phyloP scores from a whole-genome alignment of 1,140 invertebrate genomes.

The Euwallacea fornicatus region DNA sequence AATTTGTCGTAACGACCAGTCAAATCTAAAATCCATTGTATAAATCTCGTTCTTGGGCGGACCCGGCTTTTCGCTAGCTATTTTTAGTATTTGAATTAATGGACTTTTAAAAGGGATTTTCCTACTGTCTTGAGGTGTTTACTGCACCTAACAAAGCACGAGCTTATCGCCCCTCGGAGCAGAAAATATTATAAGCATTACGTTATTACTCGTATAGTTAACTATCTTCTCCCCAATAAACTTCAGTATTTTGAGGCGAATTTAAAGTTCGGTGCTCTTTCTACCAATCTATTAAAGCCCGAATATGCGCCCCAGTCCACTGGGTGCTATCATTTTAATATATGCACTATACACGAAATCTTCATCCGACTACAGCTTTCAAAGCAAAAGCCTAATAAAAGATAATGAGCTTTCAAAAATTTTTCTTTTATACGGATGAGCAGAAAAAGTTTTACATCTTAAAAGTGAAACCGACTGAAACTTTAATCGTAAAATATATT shows the following conservation, averaged over 20 bases:
- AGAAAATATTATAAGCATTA: neutral
- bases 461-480: neutral
- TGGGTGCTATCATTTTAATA: neutral
- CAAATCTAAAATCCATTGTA: constrained; percentile 4
- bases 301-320: no score
- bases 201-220: no score
- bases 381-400: constrained; percentile 1
- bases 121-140: neutral
- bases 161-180: neutral
- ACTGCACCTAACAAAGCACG: neutral
- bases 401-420: constrained; percentile 1
- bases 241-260: no score
- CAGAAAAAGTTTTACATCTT: neutral
- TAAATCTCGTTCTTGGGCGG: neutral
- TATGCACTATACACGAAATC: neutral
- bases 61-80: neutral
- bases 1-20: constrained; percentile 5
- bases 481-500: neutral
- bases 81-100: constrained; percentile 5
- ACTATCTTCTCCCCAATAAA: no score
- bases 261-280: no score
- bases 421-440: constrained; percentile 1
- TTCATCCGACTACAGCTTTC: neutral
- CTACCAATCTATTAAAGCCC: no score
- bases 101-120: constrained; percentile 1